These are phyloP conservation scores for Eucriotettix oculatus DNA, from an alignment of 2,888 invertebrate genomes.

Conservation along the genomic window DNA sequence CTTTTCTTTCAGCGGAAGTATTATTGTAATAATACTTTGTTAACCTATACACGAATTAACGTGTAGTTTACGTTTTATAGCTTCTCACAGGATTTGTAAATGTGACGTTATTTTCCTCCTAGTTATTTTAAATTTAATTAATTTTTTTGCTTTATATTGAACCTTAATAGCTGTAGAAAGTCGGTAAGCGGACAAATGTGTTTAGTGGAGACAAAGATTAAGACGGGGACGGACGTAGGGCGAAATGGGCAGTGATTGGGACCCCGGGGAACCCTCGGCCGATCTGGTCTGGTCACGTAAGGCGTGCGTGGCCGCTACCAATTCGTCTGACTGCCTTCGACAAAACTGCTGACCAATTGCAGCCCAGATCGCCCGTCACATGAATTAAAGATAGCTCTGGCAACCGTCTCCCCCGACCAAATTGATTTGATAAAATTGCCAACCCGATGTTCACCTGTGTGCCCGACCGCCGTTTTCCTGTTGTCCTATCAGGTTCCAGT, in stretches of 20 bases:
- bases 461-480: neutral
- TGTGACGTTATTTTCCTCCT: too few species aligned
- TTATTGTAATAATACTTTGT: too few species aligned
- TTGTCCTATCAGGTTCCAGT: too few species aligned
- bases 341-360: neutral
- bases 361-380: neutral
- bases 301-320: neutral
- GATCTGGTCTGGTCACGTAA: neutral
- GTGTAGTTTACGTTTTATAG: too few species aligned
- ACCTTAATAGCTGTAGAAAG: too few species aligned
- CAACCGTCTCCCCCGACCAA: neutral
- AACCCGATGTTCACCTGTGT: neutral
- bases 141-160: too few species aligned
- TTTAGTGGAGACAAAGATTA: neutral
- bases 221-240: neutral
- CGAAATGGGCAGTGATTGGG: neutral
- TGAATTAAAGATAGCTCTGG: neutral
- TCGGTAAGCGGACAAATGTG: too few species aligned
- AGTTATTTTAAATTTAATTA: too few species aligned
- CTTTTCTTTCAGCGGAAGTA: too few species aligned
- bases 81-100: too few species aligned
- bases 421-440: neutral
- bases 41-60: too few species aligned
- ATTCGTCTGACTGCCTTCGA: neutral
- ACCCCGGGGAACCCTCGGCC: neutral